Percentiles rank a stretch among this genome's conserved stretches.
These are phyloP conservation scores for Ctenoplectra terminalis DNA, from an alignment of 1,140 invertebrate species.

Conservation along the genomic window DNA sequence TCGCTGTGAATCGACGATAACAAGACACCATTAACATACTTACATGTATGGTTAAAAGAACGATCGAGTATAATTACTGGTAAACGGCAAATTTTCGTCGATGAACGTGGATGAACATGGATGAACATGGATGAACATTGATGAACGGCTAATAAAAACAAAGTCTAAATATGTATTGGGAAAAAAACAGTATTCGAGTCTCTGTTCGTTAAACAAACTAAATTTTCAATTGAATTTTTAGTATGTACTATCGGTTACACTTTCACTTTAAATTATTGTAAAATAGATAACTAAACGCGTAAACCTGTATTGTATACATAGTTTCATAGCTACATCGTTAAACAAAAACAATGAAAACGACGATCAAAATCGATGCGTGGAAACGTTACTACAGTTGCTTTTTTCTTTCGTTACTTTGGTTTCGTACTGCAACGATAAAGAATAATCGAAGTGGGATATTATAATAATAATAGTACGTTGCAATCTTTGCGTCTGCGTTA, in stretches of 20 bases:
- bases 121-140: too few species aligned
- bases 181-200: background rate
- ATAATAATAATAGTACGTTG: conserved; percentile 6
- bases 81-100: background rate
- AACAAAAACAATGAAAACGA: background rate
- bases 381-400: background rate
- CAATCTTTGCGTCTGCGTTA: background rate
- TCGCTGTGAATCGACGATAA: background rate
- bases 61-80: background rate
- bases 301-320: too few species aligned
- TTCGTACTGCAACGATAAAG: too few species aligned
- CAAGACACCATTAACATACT: background rate
- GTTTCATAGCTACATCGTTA: background rate
- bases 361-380: background rate
- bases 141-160: background rate
- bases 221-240: conserved; percentile 23
- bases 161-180: background rate
- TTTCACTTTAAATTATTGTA: conserved; percentile 18
- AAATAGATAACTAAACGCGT: too few species aligned
- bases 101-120: too few species aligned
- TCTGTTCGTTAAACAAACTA: background rate
- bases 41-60: background rate
- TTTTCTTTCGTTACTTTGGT: too few species aligned
- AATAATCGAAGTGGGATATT: too few species aligned
- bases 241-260: background rate